Base-by-base conservation (phyloP, 1,140 invertebrate species). In the Heliothis virescens region DNA sequence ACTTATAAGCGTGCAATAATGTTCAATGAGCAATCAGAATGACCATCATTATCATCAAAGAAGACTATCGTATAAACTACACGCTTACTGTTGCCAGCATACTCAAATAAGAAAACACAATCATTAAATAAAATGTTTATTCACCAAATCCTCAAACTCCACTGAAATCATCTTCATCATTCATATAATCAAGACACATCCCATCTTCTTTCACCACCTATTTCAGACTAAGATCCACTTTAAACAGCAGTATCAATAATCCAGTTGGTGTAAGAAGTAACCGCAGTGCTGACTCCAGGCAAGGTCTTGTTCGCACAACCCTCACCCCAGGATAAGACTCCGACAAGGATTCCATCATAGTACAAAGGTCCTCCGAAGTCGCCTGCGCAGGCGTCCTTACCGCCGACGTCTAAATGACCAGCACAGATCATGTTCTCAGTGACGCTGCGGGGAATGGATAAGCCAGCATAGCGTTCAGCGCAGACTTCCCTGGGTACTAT, bases 331-430 rank as follows among this genome's bases (percentile, higher is more conserved):
- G 95, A 95, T 3, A 95, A 92, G n/a, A 95, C 82, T 11, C 95
- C 95, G 34, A 90, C 81, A 13, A 95, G 83, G 41, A 79, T 48
- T 1, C 60, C 65, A 34, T 69, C 78, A 16, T 67, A 73, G 67
- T 79, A 83, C 53, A 97, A 87, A 2, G 96, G 96, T 2, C 96
- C 96, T 11, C 96, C 96, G 72, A 96, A 96, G 80, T 97, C 96
- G 2, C 96, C 96, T 87, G 95, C 96, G 83, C 97, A 97, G 5
- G 96, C 96, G 84, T 96, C 76, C 2, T 26, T 11, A 0, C 67
- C 80, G 4, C 83, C 87, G 5, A 86, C 73, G 48, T 85, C 85
- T 10, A 86, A 57, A 41, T 86, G 47, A 73, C 86, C 59, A 41
- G 81, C 59, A 18, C 82, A 84, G 53, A 84, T 80, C 81, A 82